Percentiles rank a stretch among this genome's conserved stretches.
These are phyloP conservation scores for Marcusenius ussheri DNA, from an alignment of 2,113 vertebrate species.

Conservation along the genomic window DNA sequence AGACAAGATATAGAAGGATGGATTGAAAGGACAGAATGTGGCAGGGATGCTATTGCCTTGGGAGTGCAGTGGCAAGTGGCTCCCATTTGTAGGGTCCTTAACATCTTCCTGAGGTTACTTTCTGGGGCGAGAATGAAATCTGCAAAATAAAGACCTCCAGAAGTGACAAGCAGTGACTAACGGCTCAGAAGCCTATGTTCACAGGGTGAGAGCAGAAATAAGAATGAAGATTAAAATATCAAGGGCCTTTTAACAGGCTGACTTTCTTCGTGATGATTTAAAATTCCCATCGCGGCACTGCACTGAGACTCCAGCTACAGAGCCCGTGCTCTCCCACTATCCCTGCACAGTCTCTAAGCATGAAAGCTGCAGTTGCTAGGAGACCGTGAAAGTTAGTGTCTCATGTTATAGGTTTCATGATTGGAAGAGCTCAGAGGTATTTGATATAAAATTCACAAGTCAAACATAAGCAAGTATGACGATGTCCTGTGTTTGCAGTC, in stretches of 20 bases:
- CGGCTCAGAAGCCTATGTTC: background rate
- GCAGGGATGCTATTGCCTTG: background rate
- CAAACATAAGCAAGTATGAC: conserved; percentile 6
- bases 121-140: background rate
- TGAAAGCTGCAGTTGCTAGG: conserved; percentile 20
- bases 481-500: background rate
- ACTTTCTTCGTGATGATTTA: background rate
- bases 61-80: background rate
- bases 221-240: conserved; percentile 14
- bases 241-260: background rate
- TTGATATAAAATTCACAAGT: conserved; percentile 14
- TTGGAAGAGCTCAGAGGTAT: conserved; percentile 5
- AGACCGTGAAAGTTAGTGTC: conserved; percentile 18
- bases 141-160: background rate
- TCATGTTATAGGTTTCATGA: conserved; percentile 13
- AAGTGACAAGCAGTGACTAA: background rate
- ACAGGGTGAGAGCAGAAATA: background rate
- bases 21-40: background rate
- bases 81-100: background rate
- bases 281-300: background rate
- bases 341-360: background rate
- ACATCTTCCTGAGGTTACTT: background rate
- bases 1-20: background rate
- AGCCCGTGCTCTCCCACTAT: background rate
- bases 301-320: background rate